Evolutionary conservation across 2,888 invertebrate species (phyloP).

Genomic region (Phyllotreta cruciferae): DNA sequence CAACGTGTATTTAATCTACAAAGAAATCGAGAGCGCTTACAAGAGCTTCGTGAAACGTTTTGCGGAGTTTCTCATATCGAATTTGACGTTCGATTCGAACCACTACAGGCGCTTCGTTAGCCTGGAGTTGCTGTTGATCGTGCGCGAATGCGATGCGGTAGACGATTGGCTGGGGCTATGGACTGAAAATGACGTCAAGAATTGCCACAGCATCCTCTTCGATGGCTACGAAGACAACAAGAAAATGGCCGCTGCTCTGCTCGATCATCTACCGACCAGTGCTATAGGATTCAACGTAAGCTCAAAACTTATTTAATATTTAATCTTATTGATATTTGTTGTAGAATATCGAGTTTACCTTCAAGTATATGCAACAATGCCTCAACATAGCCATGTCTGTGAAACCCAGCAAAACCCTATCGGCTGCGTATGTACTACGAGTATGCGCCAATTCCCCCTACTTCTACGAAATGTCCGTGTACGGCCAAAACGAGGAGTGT

Average conservation of each 20-base stretch:
- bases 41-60: slow-evolving; percentile 40
- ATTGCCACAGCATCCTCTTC: slow-evolving; percentile 50
- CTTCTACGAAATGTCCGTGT: slow-evolving; percentile 44
- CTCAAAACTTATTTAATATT: slow-evolving; percentile 18
- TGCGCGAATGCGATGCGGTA: slow-evolving; percentile 41
- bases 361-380: slow-evolving; percentile 47
- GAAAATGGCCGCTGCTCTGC: slow-evolving; percentile 66
- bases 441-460: slow-evolving; percentile 53
- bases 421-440: slow-evolving; percentile 74
- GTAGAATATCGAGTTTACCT: slow-evolving; percentile 47
- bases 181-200: slow-evolving; percentile 48
- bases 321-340: slow-evolving; percentile 38
- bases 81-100: slow-evolving; percentile 52
- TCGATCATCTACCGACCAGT: slow-evolving; percentile 58
- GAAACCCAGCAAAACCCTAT: slow-evolving; percentile 77
- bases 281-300: slow-evolving; percentile 55
- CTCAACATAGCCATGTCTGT: slow-evolving; percentile 67
- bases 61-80: slow-evolving; percentile 42
- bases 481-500: slow-evolving; percentile 31
- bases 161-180: slow-evolving; percentile 48
- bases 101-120: slow-evolving; percentile 49
- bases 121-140: slow-evolving; percentile 50
- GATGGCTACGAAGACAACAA: slow-evolving; percentile 85
- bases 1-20: slow-evolving; percentile 35
- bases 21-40: slow-evolving; percentile 40